phyloP scores from a whole-genome alignment of 2,888 invertebrate genomes.

The Junonia oenone region DNA sequence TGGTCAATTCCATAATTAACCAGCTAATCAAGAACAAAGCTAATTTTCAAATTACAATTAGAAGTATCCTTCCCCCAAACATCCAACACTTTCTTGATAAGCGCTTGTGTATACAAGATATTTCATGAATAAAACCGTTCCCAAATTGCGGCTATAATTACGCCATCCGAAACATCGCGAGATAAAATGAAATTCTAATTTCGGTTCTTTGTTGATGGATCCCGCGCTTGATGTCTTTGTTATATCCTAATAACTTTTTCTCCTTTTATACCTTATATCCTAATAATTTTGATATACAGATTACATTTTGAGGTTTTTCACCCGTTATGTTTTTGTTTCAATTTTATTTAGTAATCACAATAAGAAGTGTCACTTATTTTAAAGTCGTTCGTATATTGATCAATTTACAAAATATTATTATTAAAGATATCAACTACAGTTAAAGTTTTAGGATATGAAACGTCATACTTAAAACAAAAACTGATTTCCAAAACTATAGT shows the following conservation, averaged over 20 bases:
- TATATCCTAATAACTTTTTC: not conserved
- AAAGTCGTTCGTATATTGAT: too few species aligned
- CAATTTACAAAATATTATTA: too few species aligned
- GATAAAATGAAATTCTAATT: constrained; percentile 7
- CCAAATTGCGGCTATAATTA: not conserved
- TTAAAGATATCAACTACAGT: too few species aligned
- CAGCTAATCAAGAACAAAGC: too few species aligned
- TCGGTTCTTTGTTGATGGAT: constrained; percentile 1
- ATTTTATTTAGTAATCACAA: too few species aligned
- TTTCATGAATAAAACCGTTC: not conserved
- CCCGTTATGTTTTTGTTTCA: too few species aligned
- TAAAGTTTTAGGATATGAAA: too few species aligned
- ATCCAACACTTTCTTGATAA: not conserved
- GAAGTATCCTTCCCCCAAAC: not conserved
- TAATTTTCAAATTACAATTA: not conserved
- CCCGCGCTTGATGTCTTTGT: not conserved
- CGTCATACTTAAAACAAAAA: too few species aligned
- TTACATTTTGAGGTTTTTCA: not conserved
- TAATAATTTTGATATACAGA: not conserved
- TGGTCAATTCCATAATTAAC: too few species aligned
- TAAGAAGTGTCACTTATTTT: too few species aligned
- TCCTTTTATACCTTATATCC: not conserved
- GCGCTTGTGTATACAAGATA: not conserved
- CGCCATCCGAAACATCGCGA: not conserved
- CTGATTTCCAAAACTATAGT: too few species aligned